phyloP scores from a whole-genome alignment of 1,140 invertebrate genomes.

The Drosophila nannoptera region DNA sequence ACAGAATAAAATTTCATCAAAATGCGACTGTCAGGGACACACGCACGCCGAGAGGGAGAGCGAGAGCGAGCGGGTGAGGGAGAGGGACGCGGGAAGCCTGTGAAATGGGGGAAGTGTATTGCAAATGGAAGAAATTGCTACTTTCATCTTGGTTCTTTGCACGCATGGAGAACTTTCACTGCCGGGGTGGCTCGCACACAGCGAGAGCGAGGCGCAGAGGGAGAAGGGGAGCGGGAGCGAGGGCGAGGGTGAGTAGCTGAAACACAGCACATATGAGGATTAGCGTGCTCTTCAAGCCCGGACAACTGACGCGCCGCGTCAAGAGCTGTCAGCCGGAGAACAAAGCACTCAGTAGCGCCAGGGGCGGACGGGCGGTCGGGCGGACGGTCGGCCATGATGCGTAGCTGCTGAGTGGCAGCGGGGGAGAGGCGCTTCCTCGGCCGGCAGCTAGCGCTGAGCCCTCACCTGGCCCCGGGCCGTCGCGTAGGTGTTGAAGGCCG shows the following conservation, averaged over 20 bases:
- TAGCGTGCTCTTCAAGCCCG: slow-evolving; percentile 56
- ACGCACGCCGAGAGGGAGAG: not conserved
- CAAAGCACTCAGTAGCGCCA: slow-evolving; percentile 56
- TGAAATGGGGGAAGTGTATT: slow-evolving; percentile 57
- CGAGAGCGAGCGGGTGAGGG: no score
- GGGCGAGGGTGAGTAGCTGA: not conserved
- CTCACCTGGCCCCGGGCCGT: slow-evolving; percentile 15
- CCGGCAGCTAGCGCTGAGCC: no score
- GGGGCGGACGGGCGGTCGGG: not conserved
- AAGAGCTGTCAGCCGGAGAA: slow-evolving; percentile 65
- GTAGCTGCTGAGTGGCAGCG: not conserved
- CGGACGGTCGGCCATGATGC: slow-evolving; percentile 48
- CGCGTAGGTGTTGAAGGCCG: slow-evolving; percentile 63
- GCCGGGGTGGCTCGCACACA: slow-evolving; percentile 9
- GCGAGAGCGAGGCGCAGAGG: not conserved
- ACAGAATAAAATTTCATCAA: slow-evolving; percentile 76
- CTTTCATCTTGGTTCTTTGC: slow-evolving; percentile 69
- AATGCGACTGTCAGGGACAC: slow-evolving; percentile 64
- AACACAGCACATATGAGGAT: slow-evolving; percentile 41
- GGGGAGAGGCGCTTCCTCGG: not conserved
- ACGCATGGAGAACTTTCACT: slow-evolving; percentile 68
- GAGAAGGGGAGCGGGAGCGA: slow-evolving; percentile 12
- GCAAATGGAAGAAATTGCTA: slow-evolving; percentile 73
- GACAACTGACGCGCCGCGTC: slow-evolving; percentile 25
- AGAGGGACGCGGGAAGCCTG: slow-evolving; percentile 8